These are phyloP conservation scores for Campopleginae sp. DNA, from an alignment of 2,888 invertebrate species.

Conservation along the genomic window DNA sequence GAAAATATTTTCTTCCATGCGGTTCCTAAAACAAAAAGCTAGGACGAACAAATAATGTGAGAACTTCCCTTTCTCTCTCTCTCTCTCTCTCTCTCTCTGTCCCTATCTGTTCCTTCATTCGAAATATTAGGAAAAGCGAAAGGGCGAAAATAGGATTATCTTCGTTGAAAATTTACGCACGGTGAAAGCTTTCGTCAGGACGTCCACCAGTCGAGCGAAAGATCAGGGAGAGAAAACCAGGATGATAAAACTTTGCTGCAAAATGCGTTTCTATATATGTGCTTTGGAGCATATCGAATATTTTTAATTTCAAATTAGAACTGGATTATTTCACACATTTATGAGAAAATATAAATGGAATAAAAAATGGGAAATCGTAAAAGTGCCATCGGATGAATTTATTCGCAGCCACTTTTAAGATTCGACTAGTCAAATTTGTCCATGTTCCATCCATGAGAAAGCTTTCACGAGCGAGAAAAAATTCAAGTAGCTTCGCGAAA, in stretches of 20 bases:
- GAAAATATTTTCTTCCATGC: neutral
- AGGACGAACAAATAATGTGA: neutral
- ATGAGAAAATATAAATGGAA: neutral
- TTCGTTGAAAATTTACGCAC: neutral
- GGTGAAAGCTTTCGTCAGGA: neutral
- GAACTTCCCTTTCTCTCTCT: neutral
- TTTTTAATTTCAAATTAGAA: neutral
- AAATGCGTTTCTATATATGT: slow-evolving; percentile 3
- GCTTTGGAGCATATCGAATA: neutral
- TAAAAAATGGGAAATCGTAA: neutral
- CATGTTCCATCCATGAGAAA: neutral
- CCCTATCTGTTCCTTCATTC: too few species aligned
- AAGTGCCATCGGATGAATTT: neutral
- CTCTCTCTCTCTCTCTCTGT: too few species aligned
- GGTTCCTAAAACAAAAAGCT: neutral
- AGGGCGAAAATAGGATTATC: neutral
- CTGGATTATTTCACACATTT: too few species aligned
- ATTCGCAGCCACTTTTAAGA: neutral
- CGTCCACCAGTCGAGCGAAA: slow-evolving; percentile 4
- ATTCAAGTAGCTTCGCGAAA: neutral
- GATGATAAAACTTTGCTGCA: slow-evolving; percentile 12
- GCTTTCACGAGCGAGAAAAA: neutral
- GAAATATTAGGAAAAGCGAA: neutral
- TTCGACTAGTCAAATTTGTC: neutral
- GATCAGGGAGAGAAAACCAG: neutral